Base-by-base conservation (phyloP, 2,888 invertebrate species). In the Drepanosiphum platanoidis region DNA sequence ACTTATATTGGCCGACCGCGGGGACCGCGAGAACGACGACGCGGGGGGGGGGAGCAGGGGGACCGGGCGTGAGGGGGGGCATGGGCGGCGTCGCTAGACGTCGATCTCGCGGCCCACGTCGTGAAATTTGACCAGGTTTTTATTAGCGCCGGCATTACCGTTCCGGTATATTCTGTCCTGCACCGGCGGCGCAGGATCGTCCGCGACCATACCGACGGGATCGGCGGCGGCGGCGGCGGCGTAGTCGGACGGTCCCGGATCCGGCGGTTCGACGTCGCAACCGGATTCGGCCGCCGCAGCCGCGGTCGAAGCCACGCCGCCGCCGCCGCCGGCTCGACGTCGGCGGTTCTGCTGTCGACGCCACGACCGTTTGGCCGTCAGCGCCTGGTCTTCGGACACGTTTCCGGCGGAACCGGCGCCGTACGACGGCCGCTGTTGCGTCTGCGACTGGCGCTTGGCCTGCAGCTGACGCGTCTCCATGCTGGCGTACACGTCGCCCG, bases 61-160 rank as follows among this genome's bases (percentile, higher is more conserved):
- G 27, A n/a, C n/a, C n/a, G n/a, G n/a, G n/a, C n/a, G n/a, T n/a
- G 27, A 7, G 27, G 30, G 13, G 3, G 27, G 13, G 3, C 64
- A 1, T n/a, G 64, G 68, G 15, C 36, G 34, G 30, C n/a, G 15
- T 46, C 39, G 34, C 34, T 78, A 93, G 89, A 93, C 93, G 90
- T 93, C 93, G 89, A 93, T 93, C 89, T 93, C 93, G 89, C 92
- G 92, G 88, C 93, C 93, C 87, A 93, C 92, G 89, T 93, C 93
- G 89, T 93, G 92, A 90, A 93, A 93, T 89, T 92, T 92, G 88
- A 93, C 92, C 86, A 93, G 92, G 89, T 93, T 93, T 89, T 93
- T 92, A 89, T 92, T 92, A 90, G 90, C 90, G 87, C 71, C 72
- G 27, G n/a, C n/a, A n/a, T 18, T 30, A 32, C 46, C 13, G 32